A percentile compares a stretch with the other conserved stretches of the same genome.
Evolutionary conservation across 2,888 invertebrate species (phyloP).

Genomic region (Drosophila affinis): DNA sequence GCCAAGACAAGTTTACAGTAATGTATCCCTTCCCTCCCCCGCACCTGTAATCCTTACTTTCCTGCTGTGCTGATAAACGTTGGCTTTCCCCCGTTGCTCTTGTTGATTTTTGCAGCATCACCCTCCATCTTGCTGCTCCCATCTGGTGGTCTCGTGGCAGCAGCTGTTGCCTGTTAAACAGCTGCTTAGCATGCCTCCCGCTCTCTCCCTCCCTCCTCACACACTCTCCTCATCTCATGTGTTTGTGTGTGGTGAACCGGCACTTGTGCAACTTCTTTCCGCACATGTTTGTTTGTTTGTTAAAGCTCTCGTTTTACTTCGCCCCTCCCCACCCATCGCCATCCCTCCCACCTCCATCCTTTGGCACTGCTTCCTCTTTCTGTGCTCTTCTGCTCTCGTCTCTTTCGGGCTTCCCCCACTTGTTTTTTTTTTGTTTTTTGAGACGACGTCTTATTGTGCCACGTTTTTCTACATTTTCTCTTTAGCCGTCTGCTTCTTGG

Average conservation of each 20-base stretch:
- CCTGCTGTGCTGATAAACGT: constrained; percentile 7
- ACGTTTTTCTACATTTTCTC: constrained; percentile 48
- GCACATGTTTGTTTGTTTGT: constrained; percentile 38
- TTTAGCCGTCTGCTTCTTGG: constrained; percentile 37
- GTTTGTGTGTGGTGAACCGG: constrained; percentile 55
- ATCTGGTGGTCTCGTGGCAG: constrained; percentile 10
- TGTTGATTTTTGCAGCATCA: constrained; percentile 21
- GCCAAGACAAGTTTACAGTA: neutral
- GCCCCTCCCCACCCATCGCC: neutral
- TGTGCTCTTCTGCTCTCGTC: neutral
- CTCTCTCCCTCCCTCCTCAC: neutral
- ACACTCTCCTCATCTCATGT: constrained; percentile 5
- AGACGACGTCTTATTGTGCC: constrained; percentile 58
- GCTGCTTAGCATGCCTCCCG: constrained; percentile 65
- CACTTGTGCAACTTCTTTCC: constrained; percentile 72
- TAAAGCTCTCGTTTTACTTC: constrained; percentile 28
- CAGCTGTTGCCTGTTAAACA: constrained; percentile 58
- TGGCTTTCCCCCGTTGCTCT: constrained; percentile 30
- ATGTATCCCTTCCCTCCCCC: neutral
- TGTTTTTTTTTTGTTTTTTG: constrained; percentile 55
- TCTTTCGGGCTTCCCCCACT: constrained; percentile 19
- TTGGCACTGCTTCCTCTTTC: constrained; percentile 23
- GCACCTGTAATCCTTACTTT: neutral
- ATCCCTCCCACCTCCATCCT: neutral
- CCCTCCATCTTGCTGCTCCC: neutral